Percentiles rank a stretch among this genome's conserved stretches.
phyloP scores from a whole-genome alignment of 2,113 vertebrate genomes.

The Morone saxatilis region DNA sequence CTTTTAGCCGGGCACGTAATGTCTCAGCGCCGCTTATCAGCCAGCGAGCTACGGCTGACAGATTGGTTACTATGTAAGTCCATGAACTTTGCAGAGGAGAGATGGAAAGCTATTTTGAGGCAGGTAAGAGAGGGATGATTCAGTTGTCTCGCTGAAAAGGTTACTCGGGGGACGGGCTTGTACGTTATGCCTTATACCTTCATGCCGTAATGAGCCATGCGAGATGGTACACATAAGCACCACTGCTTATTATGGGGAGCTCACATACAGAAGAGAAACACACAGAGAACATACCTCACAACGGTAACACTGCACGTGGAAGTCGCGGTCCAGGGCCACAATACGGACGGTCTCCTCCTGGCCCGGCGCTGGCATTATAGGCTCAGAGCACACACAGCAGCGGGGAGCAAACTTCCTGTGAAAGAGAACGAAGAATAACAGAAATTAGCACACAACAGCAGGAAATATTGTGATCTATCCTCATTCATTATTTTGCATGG shows the following conservation, averaged over 20 bases:
- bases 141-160: conserved; percentile 30
- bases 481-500: not conserved
- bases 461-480: not conserved
- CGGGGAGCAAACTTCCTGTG: conserved; percentile 96
- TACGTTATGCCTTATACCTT: not conserved
- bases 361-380: conserved; percentile 96
- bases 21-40: conserved; percentile 57
- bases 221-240: not conserved
- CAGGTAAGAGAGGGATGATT: conserved; percentile 55
- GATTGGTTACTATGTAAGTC: conserved; percentile 63
- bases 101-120: conserved; percentile 55
- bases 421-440: not conserved
- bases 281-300: conserved; percentile 89
- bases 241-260: conserved; percentile 14
- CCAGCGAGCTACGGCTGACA: conserved; percentile 36
- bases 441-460: not conserved
- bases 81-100: conserved; percentile 62
- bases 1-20: conserved; percentile 55
- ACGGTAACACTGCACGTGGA: conserved; percentile 98
- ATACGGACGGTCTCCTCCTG: conserved; percentile 99
- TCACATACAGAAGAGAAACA: not conserved
- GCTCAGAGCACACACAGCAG: conserved; percentile 95
- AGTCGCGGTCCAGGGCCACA: conserved; percentile 97
- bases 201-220: not conserved
- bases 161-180: conserved; percentile 35